phyloP scores from a whole-genome alignment of 2,113 vertebrate species.

The Fulica atra region DNA sequence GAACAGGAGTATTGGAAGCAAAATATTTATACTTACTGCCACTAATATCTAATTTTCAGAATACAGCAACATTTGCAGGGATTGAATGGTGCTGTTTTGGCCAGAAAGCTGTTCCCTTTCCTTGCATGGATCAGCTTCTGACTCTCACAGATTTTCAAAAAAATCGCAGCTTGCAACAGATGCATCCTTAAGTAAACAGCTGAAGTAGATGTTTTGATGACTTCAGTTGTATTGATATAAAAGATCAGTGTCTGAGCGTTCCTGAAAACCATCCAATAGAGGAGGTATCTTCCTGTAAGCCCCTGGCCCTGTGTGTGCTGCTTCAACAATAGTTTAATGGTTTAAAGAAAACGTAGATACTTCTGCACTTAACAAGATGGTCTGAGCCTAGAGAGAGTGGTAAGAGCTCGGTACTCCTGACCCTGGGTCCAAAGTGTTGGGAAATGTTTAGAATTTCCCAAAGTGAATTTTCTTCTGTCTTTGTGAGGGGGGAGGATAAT shows the following conservation, averaged over 20 bases:
- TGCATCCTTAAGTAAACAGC: slow-evolving; percentile 49
- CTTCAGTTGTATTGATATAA: slow-evolving; percentile 10
- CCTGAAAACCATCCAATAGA: background rate
- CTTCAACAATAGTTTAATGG: background rate
- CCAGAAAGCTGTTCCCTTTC: slow-evolving; percentile 1
- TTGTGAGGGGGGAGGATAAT: background rate
- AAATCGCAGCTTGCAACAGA: slow-evolving; percentile 43
- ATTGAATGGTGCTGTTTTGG: background rate
- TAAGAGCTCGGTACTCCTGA: background rate
- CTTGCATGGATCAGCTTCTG: background rate
- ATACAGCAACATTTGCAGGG: background rate
- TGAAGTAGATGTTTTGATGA: slow-evolving; percentile 48
- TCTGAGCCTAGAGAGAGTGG: background rate
- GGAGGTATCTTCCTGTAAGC: background rate
- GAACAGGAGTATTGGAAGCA: background rate
- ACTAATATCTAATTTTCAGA: slow-evolving; percentile 23
- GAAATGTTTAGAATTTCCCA: background rate
- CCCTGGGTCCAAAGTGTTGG: background rate
- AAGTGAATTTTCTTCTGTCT: background rate
- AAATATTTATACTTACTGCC: slow-evolving; percentile 45
- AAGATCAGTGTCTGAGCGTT: slow-evolving; percentile 21
- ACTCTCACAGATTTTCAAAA: slow-evolving; percentile 19
- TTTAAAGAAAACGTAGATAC: background rate
- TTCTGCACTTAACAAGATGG: background rate
- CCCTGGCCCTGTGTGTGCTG: background rate